phyloP scores from a whole-genome alignment of 1,140 invertebrate species.

The Bombus picipes region DNA sequence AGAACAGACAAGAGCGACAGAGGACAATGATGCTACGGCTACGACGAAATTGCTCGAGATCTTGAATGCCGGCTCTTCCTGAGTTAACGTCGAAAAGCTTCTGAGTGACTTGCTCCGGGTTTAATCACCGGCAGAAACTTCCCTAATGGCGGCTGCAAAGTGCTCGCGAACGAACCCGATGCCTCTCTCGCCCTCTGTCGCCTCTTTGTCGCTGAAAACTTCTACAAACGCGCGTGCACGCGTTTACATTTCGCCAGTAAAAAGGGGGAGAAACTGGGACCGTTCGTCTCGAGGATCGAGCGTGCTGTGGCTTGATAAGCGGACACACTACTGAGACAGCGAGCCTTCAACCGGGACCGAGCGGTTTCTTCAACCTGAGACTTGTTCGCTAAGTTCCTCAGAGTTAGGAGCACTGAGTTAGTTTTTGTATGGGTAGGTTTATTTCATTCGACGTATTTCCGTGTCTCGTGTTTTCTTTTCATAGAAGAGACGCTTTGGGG shows the following conservation, averaged over 20 bases:
- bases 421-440: background rate
- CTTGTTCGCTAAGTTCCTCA: background rate
- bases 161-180: conserved; percentile 75
- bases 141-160: conserved; percentile 74
- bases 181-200: conserved; percentile 67
- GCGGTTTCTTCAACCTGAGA: background rate
- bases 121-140: conserved; percentile 75
- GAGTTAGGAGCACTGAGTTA: background rate
- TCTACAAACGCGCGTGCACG: conserved; percentile 61
- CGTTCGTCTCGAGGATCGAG: background rate
- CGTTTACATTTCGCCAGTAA: conserved; percentile 1
- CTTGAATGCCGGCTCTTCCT: conserved; percentile 62
- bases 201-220: conserved; percentile 63
- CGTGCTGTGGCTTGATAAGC: background rate
- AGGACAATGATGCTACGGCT: conserved; percentile 52
- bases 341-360: background rate
- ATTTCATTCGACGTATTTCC: background rate
- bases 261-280: background rate
- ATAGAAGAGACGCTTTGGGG: too few relatives aligned
- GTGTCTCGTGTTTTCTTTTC: background rate
- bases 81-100: conserved; percentile 72
- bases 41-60: conserved; percentile 66
- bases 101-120: conserved; percentile 74
- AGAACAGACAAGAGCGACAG: background rate
- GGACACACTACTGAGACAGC: background rate